Conservation (phyloP, 2,113 vertebrate species). For the Paedocypris sp. region DNA sequence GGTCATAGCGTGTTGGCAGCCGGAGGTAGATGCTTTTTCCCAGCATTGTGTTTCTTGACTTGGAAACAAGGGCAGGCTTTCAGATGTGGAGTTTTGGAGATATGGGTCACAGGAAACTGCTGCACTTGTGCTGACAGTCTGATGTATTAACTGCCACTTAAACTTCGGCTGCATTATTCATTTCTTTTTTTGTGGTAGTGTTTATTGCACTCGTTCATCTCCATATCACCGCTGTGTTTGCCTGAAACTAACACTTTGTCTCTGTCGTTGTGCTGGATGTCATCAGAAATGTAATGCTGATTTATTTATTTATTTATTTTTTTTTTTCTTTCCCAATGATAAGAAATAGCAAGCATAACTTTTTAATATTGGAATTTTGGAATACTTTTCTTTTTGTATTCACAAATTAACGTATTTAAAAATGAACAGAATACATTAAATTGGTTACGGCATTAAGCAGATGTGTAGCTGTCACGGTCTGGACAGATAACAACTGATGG, state of each 20-base stretch:
- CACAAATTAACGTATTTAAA: no score
- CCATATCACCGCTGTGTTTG: background rate
- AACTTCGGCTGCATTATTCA: background rate
- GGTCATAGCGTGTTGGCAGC: constrained; percentile 12
- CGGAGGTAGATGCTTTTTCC: constrained; percentile 5
- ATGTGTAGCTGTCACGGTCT: background rate
- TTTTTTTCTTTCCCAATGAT: no score
- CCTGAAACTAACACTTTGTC: background rate
- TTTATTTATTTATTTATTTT: background rate
- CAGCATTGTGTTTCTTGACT: constrained; percentile 29
- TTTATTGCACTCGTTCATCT: background rate
- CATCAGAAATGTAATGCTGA: no score
- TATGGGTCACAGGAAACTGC: background rate
- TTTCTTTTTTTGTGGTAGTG: background rate
- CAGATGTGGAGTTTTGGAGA: constrained; percentile 1
- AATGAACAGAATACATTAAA: constrained; percentile 23
- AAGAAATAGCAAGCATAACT: no score
- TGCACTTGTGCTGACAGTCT: background rate
- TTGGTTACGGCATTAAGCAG: constrained; percentile 1
- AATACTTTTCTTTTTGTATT: no score
- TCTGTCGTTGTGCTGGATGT: background rate
- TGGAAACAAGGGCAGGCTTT: constrained; percentile 24
- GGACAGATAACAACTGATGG: background rate
- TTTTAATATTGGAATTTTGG: no score
- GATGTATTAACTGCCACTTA: background rate